Conservation (phyloP, 2,888 invertebrate species). For the Dolichopus griseipennis region DNA sequence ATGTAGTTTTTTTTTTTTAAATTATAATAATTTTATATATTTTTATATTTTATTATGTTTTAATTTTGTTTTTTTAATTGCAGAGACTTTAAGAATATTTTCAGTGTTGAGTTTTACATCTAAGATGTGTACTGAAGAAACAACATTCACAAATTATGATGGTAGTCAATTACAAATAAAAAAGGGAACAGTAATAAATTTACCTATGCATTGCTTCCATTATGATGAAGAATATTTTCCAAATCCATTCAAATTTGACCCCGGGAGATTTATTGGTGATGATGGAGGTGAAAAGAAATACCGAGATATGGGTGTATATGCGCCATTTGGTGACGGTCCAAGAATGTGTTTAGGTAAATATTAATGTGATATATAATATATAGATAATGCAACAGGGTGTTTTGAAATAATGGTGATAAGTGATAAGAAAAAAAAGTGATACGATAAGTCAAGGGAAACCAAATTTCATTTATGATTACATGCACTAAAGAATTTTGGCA, state of each 20-base stretch:
- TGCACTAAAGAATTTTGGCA: too few species aligned
- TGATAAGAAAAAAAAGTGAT: too few species aligned
- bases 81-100: constrained; percentile 34
- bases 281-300: constrained; percentile 27
- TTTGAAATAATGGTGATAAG: too few species aligned
- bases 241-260: constrained; percentile 47
- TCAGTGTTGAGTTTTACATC: constrained; percentile 26
- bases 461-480: too few species aligned
- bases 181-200: constrained; percentile 23
- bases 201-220: constrained; percentile 36
- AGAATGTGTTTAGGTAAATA: constrained; percentile 37
- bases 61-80: constrained; percentile 10
- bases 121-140: constrained; percentile 29
- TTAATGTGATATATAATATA: too few species aligned
- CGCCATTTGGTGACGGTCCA: constrained; percentile 43
- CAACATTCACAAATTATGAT: constrained; percentile 23
- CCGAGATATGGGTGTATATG: constrained; percentile 30
- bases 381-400: too few species aligned
- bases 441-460: too few species aligned
- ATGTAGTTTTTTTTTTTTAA: background rate
- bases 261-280: constrained; percentile 45
- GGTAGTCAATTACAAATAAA: constrained; percentile 21
- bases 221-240: constrained; percentile 44
- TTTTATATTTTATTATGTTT: too few species aligned
- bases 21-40: too few species aligned